These are phyloP conservation scores for Astropecten irregularis DNA, from an alignment of 53 echinoderm and acorn worm genomes.

Conservation along the genomic window DNA sequence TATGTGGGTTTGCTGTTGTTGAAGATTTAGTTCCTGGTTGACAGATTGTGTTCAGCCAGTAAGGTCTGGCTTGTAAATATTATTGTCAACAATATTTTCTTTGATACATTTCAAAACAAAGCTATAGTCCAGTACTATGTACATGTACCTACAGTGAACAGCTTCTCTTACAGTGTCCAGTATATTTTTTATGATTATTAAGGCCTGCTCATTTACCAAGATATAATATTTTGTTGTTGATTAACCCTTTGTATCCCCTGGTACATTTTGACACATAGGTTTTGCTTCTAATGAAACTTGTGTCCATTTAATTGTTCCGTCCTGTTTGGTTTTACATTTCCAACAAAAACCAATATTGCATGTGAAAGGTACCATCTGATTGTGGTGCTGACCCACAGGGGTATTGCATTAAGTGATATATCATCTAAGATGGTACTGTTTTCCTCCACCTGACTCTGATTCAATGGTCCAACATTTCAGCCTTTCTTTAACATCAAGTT, in stretches of 20 bases:
- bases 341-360: conserved; percentile 1
- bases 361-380: background rate
- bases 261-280: background rate
- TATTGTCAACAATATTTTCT: no score
- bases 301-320: background rate
- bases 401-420: background rate
- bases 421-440: background rate
- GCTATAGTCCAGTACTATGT: no score
- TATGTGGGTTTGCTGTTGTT: no score
- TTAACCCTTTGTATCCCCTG: conserved; percentile 10
- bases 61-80: no score
- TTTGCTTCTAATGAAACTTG: background rate
- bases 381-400: background rate
- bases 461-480: background rate
- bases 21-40: no score
- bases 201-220: background rate
- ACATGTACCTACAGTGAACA: no score
- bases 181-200: background rate
- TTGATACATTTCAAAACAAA: no score
- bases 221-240: conserved; percentile 20
- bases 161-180: background rate
- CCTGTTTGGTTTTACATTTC: background rate
- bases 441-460: background rate
- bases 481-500: background rate
- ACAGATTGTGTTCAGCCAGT: no score